A percentile compares a stretch with the other conserved stretches of the same genome.
Conservation (phyloP, 1,140 invertebrate species). For the Leptinotarsa lineolata region DNA sequence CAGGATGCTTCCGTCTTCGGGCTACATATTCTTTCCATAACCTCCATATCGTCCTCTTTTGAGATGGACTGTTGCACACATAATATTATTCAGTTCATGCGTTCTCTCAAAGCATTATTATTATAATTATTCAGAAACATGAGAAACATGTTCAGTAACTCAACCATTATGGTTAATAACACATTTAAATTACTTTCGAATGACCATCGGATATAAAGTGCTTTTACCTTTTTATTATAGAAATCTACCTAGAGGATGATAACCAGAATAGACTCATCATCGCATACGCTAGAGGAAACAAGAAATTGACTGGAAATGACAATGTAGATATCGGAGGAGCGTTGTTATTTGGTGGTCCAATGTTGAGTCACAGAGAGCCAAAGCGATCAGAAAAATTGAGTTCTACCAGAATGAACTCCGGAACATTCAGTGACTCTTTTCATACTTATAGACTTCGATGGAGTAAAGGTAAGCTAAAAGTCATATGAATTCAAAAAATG, state of each 20-base stretch:
- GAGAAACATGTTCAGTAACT: too few relatives aligned
- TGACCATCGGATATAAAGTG: background rate
- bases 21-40: too few relatives aligned
- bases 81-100: too few relatives aligned
- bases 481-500: too few relatives aligned
- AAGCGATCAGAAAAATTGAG: constrained; percentile 37
- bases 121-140: too few relatives aligned
- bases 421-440: constrained; percentile 35
- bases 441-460: constrained; percentile 43
- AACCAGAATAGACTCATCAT: constrained; percentile 41
- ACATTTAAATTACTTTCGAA: too few relatives aligned
- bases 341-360: constrained; percentile 43
- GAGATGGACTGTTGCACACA: too few relatives aligned
- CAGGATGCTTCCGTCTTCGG: too few relatives aligned
- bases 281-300: constrained; percentile 46
- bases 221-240: constrained; percentile 25
- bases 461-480: constrained; percentile 34
- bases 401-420: background rate
- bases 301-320: constrained; percentile 32
- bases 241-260: constrained; percentile 43
- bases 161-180: too few relatives aligned
- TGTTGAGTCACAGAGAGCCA: constrained; percentile 33
- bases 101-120: too few relatives aligned
- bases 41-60: too few relatives aligned
- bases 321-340: constrained; percentile 40